Conservation (phyloP, 1,140 invertebrate species). For the Sycophaga agraensis region DNA sequence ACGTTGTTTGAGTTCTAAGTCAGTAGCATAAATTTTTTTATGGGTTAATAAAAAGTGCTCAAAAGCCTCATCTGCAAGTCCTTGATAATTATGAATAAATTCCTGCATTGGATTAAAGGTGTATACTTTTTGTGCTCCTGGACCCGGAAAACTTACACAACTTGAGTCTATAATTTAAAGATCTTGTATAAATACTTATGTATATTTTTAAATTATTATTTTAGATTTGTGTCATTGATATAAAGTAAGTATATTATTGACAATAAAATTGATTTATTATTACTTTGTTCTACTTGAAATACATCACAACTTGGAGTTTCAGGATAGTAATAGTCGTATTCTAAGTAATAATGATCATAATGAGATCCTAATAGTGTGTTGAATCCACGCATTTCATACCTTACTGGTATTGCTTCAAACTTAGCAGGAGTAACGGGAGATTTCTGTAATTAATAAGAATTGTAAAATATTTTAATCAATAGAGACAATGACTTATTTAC, state of each 20-base stretch:
- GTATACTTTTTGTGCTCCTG: slow-evolving; percentile 73
- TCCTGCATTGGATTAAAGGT: slow-evolving; percentile 93
- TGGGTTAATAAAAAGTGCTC: slow-evolving; percentile 75
- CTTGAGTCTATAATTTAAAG: slow-evolving; percentile 63
- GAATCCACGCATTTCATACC: slow-evolving; percentile 92
- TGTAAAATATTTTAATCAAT: too few relatives aligned
- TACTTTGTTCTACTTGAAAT: slow-evolving; percentile 68
- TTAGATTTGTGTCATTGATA: slow-evolving; percentile 5
- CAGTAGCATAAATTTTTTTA: slow-evolving; percentile 66
- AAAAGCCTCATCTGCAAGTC: slow-evolving; percentile 79
- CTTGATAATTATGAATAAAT: slow-evolving; percentile 74
- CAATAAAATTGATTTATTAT: neutral
- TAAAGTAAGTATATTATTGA: neutral
- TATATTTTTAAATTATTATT: neutral
- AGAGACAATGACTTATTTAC: too few relatives aligned
- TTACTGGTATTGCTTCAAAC: slow-evolving; percentile 65
- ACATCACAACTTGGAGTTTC: slow-evolving; percentile 69
- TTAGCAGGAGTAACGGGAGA: slow-evolving; percentile 42
- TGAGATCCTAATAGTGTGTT: slow-evolving; percentile 91
- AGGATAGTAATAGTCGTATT: slow-evolving; percentile 75
- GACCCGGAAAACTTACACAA: slow-evolving; percentile 85
- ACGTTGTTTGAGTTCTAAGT: slow-evolving; percentile 70
- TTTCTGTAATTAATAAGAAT: slow-evolving; percentile 39
- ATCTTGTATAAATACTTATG: neutral
- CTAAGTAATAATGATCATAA: slow-evolving; percentile 92